A percentile compares a stretch with the other conserved stretches of the same genome.
phyloP scores from a whole-genome alignment of 2,797 vertebrate genomes.

The Melanotaenia nigrans region DNA sequence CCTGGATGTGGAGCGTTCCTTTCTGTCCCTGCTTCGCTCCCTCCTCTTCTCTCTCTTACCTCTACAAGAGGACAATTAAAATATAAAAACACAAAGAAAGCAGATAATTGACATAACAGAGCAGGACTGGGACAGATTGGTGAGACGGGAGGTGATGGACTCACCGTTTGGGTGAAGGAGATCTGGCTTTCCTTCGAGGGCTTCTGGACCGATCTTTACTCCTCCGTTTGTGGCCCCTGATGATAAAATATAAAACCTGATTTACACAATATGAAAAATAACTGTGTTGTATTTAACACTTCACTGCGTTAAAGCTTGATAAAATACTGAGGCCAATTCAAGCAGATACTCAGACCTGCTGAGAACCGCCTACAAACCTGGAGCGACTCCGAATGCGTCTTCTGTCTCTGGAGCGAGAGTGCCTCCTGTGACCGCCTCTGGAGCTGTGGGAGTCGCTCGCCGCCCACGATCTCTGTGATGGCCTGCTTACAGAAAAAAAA shows the following conservation, averaged over 20 bases:
- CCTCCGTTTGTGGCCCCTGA: conserved; percentile 87
- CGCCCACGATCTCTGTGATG: conserved; percentile 82
- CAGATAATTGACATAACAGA: background rate
- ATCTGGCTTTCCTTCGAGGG: conserved; percentile 85
- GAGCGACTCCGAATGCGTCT: conserved; percentile 87
- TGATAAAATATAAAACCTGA: conserved; percentile 3
- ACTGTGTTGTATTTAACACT: background rate
- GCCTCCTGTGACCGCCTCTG: conserved; percentile 85
- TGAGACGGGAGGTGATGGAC: background rate
- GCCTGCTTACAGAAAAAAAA: conserved; percentile 77
- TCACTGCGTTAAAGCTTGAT: background rate
- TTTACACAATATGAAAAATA: background rate
- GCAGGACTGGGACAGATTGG: background rate
- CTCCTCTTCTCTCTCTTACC: conserved; percentile 90
- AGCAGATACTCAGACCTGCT: background rate
- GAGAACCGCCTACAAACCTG: conserved; percentile 76
- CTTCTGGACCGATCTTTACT: conserved; percentile 89
- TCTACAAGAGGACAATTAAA: conserved; percentile 68
- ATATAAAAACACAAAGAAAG: background rate
- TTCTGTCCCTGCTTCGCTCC: conserved; percentile 86
- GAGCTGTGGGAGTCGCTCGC: conserved; percentile 84
- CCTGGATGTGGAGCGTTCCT: conserved; percentile 85
- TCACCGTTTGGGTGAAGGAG: conserved; percentile 90
- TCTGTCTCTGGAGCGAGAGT: conserved; percentile 87
- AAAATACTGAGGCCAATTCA: background rate